Base-by-base conservation (phyloP, 2,113 vertebrate genomes). In the Reinhardtius hippoglossoides region DNA sequence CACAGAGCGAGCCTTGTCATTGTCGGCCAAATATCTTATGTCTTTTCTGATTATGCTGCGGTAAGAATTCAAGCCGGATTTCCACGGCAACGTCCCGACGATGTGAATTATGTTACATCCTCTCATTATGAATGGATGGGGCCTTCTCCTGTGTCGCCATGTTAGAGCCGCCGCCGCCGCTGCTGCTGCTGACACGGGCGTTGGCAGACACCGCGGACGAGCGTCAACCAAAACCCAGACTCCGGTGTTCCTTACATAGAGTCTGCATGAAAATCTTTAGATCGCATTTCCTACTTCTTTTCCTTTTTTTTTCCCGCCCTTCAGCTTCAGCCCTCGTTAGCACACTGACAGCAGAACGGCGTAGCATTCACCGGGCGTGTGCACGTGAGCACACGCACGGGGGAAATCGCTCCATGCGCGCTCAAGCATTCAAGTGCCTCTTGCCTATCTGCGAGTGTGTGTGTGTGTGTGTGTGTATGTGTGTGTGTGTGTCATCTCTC, bases 71-170 rank as follows among this genome's bases (percentile, higher is more conserved):
- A 69, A 18, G 50, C 5, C 0, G 37, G 78, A 74, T 74, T 31
- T 81, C 68, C 80, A 67, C 44, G 9, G 54, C 37, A 18, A 64
- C 83, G 59, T 76, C 61, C 42, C 42, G 24, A 31, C 1, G 46
- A 23, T 31, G 26, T 2, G 84, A 90, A 44, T 84, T 70, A 55
- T 76, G 78, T 89, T 88, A 78, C 83, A 74, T 74, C 66, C 46
- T 71, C 78, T 88, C 86, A 89, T 88, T 85, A 81, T 72, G 76
- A 89, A 92, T 87, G 72, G 76, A 91, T 87, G 73, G 64, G 72
- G 72, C 61, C 82, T 71, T 88, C 84, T 91, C 87, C 69, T 59
- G 76, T 89, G 87, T 89, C 80, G 61, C 77, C 71, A 14, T 44
- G 67, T 76, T 83, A 60, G 60, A 87, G 68, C 67, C n/a, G 1